Conservation (phyloP, 2,888 invertebrate genomes). For the Orthosia cruda region DNA sequence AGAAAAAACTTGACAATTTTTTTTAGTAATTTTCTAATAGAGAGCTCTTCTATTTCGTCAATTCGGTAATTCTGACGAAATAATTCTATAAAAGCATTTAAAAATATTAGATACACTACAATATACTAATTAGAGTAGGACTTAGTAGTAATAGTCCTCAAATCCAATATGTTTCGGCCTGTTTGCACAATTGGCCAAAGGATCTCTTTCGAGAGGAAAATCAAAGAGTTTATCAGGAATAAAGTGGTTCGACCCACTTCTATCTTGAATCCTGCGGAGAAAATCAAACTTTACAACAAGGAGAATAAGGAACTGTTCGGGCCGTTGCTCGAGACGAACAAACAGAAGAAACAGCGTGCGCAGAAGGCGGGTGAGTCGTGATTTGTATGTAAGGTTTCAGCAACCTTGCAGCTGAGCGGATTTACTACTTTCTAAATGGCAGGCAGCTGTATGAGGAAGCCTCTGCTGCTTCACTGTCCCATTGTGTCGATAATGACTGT, state of each 20-base stretch:
- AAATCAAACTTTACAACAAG: slow-evolving; percentile 87
- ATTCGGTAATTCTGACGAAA: slow-evolving; percentile 31
- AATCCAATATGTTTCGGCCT: slow-evolving; percentile 82
- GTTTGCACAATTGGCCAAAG: slow-evolving; percentile 79
- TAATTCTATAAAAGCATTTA: not conserved
- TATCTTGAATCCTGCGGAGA: slow-evolving; percentile 86
- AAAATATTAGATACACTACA: slow-evolving; percentile 2
- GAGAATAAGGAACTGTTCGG: slow-evolving; percentile 91
- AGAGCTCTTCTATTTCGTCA: slow-evolving; percentile 12
- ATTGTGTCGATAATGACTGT: slow-evolving; percentile 44
- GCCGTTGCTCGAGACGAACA: slow-evolving; percentile 87
- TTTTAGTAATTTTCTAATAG: slow-evolving; percentile 14
- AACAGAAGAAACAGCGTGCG: slow-evolving; percentile 84
- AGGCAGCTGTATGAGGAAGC: slow-evolving; percentile 18
- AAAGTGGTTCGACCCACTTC: slow-evolving; percentile 87
- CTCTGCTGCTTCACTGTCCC: slow-evolving; percentile 15
- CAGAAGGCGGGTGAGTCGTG: slow-evolving; percentile 84
- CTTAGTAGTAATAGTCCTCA: not conserved
- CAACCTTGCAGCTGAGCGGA: slow-evolving; percentile 77
- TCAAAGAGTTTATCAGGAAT: slow-evolving; percentile 83
- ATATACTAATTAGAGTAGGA: not conserved
- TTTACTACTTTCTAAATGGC: slow-evolving; percentile 74
- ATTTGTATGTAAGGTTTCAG: slow-evolving; percentile 73
- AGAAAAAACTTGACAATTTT: slow-evolving; percentile 6
- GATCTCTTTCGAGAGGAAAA: slow-evolving; percentile 77